These are phyloP conservation scores for Chrysocyon brachyurus DNA, from an alignment of 2,797 vertebrate genomes.

Conservation along the genomic window DNA sequence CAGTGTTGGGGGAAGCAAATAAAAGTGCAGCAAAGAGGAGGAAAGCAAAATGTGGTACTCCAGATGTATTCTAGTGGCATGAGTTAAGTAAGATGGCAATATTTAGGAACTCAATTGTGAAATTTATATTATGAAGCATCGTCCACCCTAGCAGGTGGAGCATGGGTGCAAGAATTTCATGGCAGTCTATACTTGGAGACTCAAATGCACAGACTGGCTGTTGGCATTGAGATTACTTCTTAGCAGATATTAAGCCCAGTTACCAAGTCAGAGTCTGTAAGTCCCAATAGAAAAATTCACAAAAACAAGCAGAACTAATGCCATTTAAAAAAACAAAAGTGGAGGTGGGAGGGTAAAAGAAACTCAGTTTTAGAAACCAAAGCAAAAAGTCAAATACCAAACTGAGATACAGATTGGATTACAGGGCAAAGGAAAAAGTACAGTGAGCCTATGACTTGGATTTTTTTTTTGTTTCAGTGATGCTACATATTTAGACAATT, in stretches of 20 bases:
- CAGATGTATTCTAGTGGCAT: not conserved
- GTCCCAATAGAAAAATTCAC: not conserved
- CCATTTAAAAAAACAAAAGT: not conserved
- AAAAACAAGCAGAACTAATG: not conserved
- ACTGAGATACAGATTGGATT: not conserved
- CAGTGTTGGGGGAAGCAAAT: not conserved
- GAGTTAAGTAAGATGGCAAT: not conserved
- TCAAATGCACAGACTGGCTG: not conserved
- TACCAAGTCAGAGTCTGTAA: not conserved
- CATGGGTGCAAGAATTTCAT: not conserved
- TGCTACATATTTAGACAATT: not conserved
- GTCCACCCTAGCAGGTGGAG: not conserved
- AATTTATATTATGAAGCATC: not conserved
- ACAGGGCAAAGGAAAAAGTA: not conserved
- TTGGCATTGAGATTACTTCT: not conserved
- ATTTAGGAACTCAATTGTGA: not conserved
- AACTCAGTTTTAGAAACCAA: not conserved
- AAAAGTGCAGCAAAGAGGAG: not conserved
- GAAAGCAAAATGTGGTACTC: not conserved
- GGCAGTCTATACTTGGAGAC: not conserved
- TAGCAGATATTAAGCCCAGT: not conserved
- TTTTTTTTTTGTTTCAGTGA: not conserved
- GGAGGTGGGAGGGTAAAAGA: not conserved
- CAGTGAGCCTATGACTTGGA: not conserved
- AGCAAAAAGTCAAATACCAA: constrained; percentile 6